Evolutionary conservation across 2,113 vertebrate genomes (phyloP).

Genomic region (Mastomys natalensis): DNA sequence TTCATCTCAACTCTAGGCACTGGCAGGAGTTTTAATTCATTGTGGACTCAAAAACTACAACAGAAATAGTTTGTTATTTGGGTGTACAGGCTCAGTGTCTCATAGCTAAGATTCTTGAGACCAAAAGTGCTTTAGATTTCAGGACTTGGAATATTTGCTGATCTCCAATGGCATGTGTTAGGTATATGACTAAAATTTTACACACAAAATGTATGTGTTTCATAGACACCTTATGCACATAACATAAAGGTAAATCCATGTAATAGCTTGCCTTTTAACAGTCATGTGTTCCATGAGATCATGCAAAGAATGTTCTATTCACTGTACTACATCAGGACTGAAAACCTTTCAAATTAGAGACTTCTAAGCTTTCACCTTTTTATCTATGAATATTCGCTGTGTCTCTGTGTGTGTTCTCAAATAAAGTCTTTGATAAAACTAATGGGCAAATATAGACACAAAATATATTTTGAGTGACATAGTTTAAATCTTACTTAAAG

Average conservation of each 20-base stretch:
- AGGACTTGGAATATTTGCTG: background rate
- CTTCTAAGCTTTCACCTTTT: background rate
- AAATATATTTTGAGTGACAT: background rate
- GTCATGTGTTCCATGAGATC: background rate
- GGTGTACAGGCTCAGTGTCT: background rate
- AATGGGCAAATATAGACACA: background rate
- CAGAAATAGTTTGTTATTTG: background rate
- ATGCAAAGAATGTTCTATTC: background rate
- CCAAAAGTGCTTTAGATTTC: background rate
- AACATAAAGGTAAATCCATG: background rate
- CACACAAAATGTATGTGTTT: background rate
- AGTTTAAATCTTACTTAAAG: background rate
- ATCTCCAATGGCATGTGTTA: too few species aligned
- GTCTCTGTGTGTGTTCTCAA: background rate
- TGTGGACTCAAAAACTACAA: background rate
- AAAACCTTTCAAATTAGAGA: background rate
- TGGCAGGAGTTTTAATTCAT: background rate
- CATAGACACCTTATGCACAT: background rate
- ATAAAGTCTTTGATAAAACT: constrained; percentile 2
- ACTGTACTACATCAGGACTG: background rate
- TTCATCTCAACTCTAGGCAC: background rate
- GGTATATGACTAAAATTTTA: background rate
- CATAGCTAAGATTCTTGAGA: background rate
- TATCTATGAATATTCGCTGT: background rate
- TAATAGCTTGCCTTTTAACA: background rate